phyloP scores from a whole-genome alignment of 2,797 vertebrate genomes.

The Alcedo atthis region DNA sequence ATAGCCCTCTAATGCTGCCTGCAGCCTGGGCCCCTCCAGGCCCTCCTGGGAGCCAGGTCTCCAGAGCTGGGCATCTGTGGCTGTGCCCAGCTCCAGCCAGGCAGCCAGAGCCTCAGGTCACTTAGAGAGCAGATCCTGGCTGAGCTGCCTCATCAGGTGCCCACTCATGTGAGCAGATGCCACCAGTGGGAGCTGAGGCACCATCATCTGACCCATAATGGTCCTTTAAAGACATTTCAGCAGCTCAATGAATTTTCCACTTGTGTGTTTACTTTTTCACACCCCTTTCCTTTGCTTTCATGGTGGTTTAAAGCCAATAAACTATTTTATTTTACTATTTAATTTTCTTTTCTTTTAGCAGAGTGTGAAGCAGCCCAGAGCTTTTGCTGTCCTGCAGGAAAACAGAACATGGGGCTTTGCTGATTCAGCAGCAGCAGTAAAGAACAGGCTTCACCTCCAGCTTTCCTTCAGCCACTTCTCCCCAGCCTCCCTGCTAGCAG shows the following conservation, averaged over 20 bases:
- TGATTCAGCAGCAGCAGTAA: conserved; percentile 28
- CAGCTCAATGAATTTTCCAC: conserved; percentile 54
- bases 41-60: not conserved
- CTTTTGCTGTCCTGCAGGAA: conserved; percentile 34
- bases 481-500: not conserved
- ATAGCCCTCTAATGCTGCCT: rapidly evolving
- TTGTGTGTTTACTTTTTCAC: conserved; percentile 39
- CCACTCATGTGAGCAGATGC: conserved; percentile 32
- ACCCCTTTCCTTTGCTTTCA: conserved; percentile 10
- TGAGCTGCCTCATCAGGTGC: not conserved
- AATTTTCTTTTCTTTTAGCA: not conserved
- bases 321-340: too few species aligned
- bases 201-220: not conserved
- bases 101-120: not conserved
- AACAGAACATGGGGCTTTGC: not conserved
- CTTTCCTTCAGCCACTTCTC: conserved; percentile 35
- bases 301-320: conserved; percentile 62
- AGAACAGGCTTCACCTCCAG: conserved; percentile 41
- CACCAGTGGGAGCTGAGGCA: conserved; percentile 33
- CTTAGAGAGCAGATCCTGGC: not conserved
- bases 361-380: conserved; percentile 6
- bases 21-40: not conserved
- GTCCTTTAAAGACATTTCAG: conserved; percentile 55
- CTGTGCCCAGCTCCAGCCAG: not conserved
- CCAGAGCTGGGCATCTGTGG: not conserved